These are phyloP conservation scores for Sclerodermus sp. DNA, from an alignment of 2,888 invertebrate species.

Conservation along the genomic window DNA sequence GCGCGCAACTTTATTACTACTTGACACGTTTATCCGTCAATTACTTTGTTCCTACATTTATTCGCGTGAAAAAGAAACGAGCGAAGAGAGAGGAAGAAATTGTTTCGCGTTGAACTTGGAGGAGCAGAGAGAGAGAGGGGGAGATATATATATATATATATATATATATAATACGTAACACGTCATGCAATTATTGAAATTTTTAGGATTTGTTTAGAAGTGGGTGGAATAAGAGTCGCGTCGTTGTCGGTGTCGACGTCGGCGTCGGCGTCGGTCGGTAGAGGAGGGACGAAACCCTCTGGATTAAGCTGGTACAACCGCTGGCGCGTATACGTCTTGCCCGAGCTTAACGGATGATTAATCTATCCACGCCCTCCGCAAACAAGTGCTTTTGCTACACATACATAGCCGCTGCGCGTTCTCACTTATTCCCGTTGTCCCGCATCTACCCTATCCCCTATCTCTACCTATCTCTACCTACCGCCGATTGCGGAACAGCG, in stretches of 20 bases:
- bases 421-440: not conserved
- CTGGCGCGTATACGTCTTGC: slow-evolving; percentile 40
- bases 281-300: slow-evolving; percentile 19
- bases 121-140: not conserved
- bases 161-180: too few relatives aligned
- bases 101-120: not conserved
- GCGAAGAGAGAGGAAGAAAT: not conserved
- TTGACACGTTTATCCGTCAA: not conserved
- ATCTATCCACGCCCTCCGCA: slow-evolving; percentile 48
- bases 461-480: not conserved
- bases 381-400: slow-evolving; percentile 29
- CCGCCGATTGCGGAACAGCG: slow-evolving; percentile 16
- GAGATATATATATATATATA: too few relatives aligned
- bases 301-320: slow-evolving; percentile 44
- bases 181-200: too few relatives aligned
- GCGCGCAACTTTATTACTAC: too few relatives aligned
- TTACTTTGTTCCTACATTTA: not conserved
- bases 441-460: not conserved
- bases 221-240: too few relatives aligned
- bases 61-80: not conserved
- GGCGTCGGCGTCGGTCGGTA: too few relatives aligned
- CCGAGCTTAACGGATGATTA: slow-evolving; percentile 50
- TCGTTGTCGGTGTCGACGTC: too few relatives aligned
- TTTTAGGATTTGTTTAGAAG: too few relatives aligned
- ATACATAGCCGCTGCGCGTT: slow-evolving; percentile 1